Conservation (phyloP, 2,888 invertebrate species). For the Nymphalis urticae region DNA sequence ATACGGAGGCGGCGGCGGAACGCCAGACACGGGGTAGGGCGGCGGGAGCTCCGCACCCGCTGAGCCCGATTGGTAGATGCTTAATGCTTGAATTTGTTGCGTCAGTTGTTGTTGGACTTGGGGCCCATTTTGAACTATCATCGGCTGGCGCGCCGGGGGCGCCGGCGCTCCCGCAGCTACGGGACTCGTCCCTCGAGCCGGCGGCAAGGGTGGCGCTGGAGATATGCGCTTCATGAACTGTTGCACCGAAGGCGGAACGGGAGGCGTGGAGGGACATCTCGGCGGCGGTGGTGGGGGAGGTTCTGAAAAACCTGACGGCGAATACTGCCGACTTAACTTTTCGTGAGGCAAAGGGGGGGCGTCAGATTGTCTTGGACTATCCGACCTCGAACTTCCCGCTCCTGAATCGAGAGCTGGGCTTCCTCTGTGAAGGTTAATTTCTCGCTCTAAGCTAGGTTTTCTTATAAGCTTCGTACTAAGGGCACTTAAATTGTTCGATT, state of each 20-base stretch:
- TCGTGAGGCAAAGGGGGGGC: slow-evolving; percentile 83
- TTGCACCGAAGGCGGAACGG: slow-evolving; percentile 84
- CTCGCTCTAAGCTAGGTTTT: slow-evolving; percentile 94
- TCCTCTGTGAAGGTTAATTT: slow-evolving; percentile 87
- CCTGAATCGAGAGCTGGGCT: slow-evolving; percentile 94
- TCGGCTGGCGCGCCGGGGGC: slow-evolving; percentile 85
- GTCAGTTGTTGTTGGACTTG: slow-evolving; percentile 92
- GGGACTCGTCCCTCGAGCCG: slow-evolving; percentile 88
- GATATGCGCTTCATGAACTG: slow-evolving; percentile 83
- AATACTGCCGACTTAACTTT: slow-evolving; percentile 86
- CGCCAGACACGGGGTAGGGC: slow-evolving; percentile 84
- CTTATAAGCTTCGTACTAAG: slow-evolving; percentile 88
- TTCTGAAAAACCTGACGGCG: slow-evolving; percentile 83
- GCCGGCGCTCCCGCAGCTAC: slow-evolving; percentile 84
- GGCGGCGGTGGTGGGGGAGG: slow-evolving; percentile 90
- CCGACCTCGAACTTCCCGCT: slow-evolving; percentile 93
- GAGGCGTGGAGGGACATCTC: slow-evolving; percentile 86
- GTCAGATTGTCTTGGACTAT: slow-evolving; percentile 89
- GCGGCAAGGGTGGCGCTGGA: slow-evolving; percentile 83
- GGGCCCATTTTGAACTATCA: slow-evolving; percentile 91
- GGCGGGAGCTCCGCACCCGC: slow-evolving; percentile 85
- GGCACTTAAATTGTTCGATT: slow-evolving; percentile 80
- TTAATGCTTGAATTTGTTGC: slow-evolving; percentile 94
- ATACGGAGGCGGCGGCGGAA: slow-evolving; percentile 91
- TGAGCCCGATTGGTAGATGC: slow-evolving; percentile 85